Evolutionary conservation across 2,888 invertebrate species (phyloP).

Genomic region (Arge pagana): DNA sequence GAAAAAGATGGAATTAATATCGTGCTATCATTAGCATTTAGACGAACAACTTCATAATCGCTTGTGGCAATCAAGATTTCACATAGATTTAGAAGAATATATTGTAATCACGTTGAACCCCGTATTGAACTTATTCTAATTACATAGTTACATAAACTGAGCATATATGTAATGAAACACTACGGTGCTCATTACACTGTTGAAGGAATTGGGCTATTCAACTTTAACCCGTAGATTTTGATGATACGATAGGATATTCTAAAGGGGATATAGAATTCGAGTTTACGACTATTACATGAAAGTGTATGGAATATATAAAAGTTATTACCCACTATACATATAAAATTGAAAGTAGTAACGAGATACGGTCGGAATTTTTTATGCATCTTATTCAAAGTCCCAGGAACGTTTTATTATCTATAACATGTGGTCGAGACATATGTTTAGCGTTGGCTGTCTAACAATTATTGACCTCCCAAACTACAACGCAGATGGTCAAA

Average conservation of each 20-base stretch:
- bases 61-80: conserved; percentile 16
- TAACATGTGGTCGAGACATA: too few relatives aligned
- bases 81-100: conserved; percentile 12
- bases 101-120: not conserved
- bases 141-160: conserved; percentile 8
- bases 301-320: conserved; percentile 7
- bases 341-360: conserved; percentile 15
- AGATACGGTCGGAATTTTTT: too few relatives aligned
- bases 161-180: conserved; percentile 10
- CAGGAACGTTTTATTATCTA: too few relatives aligned
- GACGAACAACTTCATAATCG: conserved; percentile 3
- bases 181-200: too few relatives aligned
- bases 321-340: conserved; percentile 11
- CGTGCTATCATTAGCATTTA: conserved; percentile 6
- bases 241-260: conserved; percentile 9
- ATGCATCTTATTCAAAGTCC: too few relatives aligned
- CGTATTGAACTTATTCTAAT: not conserved
- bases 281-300: not conserved
- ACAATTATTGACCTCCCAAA: too few relatives aligned
- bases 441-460: too few relatives aligned
- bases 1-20: conserved; percentile 3
- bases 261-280: not conserved
- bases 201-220: conserved; percentile 10
- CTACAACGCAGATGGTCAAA: too few relatives aligned
- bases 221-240: too few relatives aligned